Evolutionary conservation across 2,888 invertebrate species (phyloP), one percentile per base, ranked within the genome.

Genomic region (Athrips mouffetella): DNA sequence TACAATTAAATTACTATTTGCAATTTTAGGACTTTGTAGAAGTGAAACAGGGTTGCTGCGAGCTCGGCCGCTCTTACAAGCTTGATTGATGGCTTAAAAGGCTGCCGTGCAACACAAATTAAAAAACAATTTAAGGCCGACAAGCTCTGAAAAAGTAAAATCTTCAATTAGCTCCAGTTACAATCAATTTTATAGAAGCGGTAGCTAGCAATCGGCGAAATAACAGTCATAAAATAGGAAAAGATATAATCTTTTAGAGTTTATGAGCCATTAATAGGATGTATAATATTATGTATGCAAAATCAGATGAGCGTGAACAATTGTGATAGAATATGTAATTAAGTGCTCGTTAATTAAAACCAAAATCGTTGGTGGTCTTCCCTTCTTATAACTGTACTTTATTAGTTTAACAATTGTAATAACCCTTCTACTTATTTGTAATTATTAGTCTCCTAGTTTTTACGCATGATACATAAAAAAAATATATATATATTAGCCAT

Each of bases 11-110:
- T 45, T 45, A 25, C 45, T 35, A 45, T 45, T 31, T 45, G 45
- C 45, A 33, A 21, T 21, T 35, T 33, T 8, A 35, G 35, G 35
- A 25, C 45, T 35, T 33, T 35, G 35, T 31, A 47, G 41, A 45
- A 40, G 45, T 49, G 52, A 50, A 56, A 50, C 49, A 56, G 53
- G 29, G 25, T 50, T 20, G 29, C n/a, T 31, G 6, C 42, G 35
- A 29, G 55, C 54, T 51, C 55, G 63, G 65, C 60, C 62, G 50
- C 60, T 56, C 62, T 59, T 75, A 81, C 81, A 81, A 60, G 73
- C 70, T 80, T 81, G 81, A 81, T 81, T 81, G 81, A 81, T 80
- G 67, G 80, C 62, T 75, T 48, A 65, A 81, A 81, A 80, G 80
- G 76, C 73, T 58, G 77, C 76, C 76, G 76, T 60, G 67, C 68